Evolutionary conservation across 2,797 vertebrate species (phyloP), one percentile per base, ranked within the genome.

Genomic region (Vireo griseus): DNA sequence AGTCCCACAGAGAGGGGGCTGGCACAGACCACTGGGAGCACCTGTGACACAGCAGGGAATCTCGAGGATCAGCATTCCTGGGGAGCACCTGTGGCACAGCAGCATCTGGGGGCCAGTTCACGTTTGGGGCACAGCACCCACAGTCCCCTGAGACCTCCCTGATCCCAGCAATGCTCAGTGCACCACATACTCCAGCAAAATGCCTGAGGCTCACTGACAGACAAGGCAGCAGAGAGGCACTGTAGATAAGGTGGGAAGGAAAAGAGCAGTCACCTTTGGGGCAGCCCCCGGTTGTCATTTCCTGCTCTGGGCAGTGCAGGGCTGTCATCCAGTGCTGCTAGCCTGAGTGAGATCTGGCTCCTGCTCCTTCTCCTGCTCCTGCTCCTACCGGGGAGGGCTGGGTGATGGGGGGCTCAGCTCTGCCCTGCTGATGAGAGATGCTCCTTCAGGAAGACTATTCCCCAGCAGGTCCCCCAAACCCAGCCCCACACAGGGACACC

Each of bases 401-500:
- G 25, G 25, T 18, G n/a, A 8, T 9, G 42, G 28, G 35, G 52
- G 16, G 21, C 54, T 8, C 16, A 39, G 33, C 44, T 31, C 26
- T 31, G 37, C 37, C 25, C 37, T 2, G 3, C 58, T 5, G 2
- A 10, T 11, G 39, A 33, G 29, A 42, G 39, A 15, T 15, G 7
- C 11, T 50, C 29, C 65, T 11, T 3, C 6, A 5, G 21, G 16
- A 17, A 24, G 11, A 17, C 3, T 45, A 35, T 5, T 17, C 26
- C 29, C 57, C 3, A 0, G 13, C 51, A 69, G 55, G 11, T 57
- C 5, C 42, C 58, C n/a, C 42, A 21, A 5, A 40, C 5, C 45
- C 4, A 2, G 9, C 29, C 20, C 68, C 26, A 5, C 16, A 7
- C 10, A 4, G 5, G 50, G 20, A 74, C 73, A 16, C 18, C 0